A percentile compares a stretch with the other conserved stretches of the same genome.
Conservation (phyloP, 2,113 vertebrate species). For the Lamprologus lemairii region DNA sequence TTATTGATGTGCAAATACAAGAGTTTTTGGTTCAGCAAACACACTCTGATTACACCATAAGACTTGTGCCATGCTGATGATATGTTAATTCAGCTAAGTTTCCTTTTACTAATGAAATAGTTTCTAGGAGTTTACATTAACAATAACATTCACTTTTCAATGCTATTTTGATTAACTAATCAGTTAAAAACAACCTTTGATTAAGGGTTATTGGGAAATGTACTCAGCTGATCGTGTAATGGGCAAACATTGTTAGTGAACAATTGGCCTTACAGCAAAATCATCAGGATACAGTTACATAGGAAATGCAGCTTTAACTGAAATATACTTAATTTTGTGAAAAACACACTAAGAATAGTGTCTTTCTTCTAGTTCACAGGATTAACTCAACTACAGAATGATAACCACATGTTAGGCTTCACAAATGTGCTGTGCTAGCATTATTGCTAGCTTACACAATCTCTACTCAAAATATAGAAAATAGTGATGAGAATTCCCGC, state of each 20-base stretch:
- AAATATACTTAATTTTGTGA: neutral
- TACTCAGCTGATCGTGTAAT: neutral
- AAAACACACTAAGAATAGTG: neutral
- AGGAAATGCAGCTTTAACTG: neutral
- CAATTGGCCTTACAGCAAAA: neutral
- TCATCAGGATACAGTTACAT: neutral
- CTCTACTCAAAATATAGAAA: neutral
- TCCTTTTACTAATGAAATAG: neutral
- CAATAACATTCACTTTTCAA: neutral
- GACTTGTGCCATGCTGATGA: neutral
- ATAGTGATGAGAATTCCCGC: neutral
- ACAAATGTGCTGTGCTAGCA: neutral
- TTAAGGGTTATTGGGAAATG: neutral
- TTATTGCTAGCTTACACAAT: neutral
- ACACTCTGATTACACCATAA: neutral
- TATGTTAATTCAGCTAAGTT: neutral
- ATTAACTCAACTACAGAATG: neutral
- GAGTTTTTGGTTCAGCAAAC: neutral
- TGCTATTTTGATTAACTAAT: neutral
- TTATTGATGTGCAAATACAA: neutral
- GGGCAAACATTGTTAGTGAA: neutral
- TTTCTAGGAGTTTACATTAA: neutral
- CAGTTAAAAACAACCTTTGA: neutral
- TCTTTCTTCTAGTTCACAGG: neutral
- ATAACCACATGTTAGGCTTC: neutral